Base-by-base conservation (phyloP, 2,113 vertebrate species). In the Hippolais icterina region DNA sequence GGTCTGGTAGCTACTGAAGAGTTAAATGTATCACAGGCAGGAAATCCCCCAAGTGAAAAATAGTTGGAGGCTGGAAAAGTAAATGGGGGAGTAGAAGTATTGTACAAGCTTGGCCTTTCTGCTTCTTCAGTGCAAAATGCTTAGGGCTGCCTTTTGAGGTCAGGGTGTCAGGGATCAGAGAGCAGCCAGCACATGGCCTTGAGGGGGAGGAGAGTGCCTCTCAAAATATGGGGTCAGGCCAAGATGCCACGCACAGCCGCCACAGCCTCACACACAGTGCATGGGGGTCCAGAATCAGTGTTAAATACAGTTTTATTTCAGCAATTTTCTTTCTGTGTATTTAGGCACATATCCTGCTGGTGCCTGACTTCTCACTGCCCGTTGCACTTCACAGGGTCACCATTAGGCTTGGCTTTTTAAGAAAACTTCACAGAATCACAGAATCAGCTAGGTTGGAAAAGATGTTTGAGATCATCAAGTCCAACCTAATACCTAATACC, bases 91-190 rank as follows among this genome's bases (percentile, higher is more conserved):
- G 23, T 19, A n/a, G 31, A 64, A 68, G 5, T 37, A 11, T 63
- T 1, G 2, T 28, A 50, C 13, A 42, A 42, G 12, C 7, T 53
- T 87, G 22, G 16, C 8, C 14, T 75, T 78, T 91, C 53, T 85
- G 24, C 16, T 11, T 82, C 19, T 89, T 75, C 24, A 29, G 9
- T 13, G 7, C 0, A 0, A 41, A 27, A 49, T 35, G 14, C 20
- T 63, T 63, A 39, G 47, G 44, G 35, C 33, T 88, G 46, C 31
- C 56, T 69, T 47, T 50, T n/a, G 31, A 11, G 16, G 13, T 35
- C 3, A 4, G 22, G 31, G 22, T 0, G 0, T 0, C 1, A 47
- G 25, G 17, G 10, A 10, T 80, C 19, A 65, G 46, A 16, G 29
- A 90, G 47, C 70, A 88, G 52, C 19, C 53, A 77, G 63, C 10